Percentiles rank a stretch among this genome's conserved stretches.
Conservation (phyloP, 2,888 invertebrate species). For the Dasypolia templi region DNA sequence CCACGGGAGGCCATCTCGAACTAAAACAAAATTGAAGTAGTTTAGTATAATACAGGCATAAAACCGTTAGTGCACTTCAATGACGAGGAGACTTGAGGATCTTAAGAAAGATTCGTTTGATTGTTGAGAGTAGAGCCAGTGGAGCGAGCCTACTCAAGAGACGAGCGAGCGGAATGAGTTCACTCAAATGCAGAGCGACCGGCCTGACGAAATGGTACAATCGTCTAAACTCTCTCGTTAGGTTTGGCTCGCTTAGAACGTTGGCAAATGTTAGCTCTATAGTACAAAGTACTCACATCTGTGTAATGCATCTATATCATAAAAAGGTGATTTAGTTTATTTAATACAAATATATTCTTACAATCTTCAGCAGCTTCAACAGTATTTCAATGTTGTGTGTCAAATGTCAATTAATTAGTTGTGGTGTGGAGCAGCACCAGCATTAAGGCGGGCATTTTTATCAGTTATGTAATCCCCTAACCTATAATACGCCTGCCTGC, state of each 20-base stretch:
- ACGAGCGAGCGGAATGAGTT: background rate
- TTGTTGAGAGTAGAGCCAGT: background rate
- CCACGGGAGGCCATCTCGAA: rapidly evolving
- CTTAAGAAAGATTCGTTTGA: background rate
- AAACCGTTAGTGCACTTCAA: background rate
- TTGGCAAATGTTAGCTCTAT: background rate
- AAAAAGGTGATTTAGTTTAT: too few species aligned
- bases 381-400: too few species aligned
- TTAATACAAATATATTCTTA: too few species aligned
- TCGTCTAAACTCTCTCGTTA: background rate
- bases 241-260: background rate
- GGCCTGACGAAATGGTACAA: background rate
- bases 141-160: background rate
- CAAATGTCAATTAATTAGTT: too few species aligned
- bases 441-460: too few species aligned
- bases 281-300: too few species aligned
- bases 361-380: too few species aligned
- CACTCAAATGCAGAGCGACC: background rate
- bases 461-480: too few species aligned
- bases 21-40: constrained; percentile 5
- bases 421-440: too few species aligned
- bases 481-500: too few species aligned
- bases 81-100: background rate
- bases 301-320: too few species aligned
- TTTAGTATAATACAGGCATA: background rate